Base-by-base conservation (phyloP, 2,888 invertebrate species). In the Gortyna flavago region DNA sequence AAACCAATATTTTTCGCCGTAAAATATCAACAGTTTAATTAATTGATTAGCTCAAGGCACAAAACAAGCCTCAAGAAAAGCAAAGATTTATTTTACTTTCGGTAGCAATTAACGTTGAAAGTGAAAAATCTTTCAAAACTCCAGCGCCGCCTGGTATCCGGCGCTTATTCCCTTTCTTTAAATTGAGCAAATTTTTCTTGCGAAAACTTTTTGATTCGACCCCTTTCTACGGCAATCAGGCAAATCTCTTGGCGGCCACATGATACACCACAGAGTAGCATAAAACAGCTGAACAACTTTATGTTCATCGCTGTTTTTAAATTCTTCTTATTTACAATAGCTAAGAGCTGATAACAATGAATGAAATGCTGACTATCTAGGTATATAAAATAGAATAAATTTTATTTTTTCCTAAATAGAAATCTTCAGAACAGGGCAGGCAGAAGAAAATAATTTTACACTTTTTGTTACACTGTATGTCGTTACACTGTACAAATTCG, bases 61-160 rank as follows among this genome's bases (percentile, higher is more conserved):
- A 88, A 91, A 94, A 94, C 94, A 95, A 94, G 92, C 93, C 93
- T 91, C 93, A 92, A 92, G 92, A 92, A 93, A 93, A 92, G 93
- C 92, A 94, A 92, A 95, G 95, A 95, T 96, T 96, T 95, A 96
- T 96, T 96, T 95, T 94, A 95, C 95, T 96, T 92, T 95, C 91
- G 89, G 91, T 94, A 93, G 93, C 95, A 96, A 96, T 96, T 96
- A 96, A 95, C 92, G 94, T 93, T 94, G 95, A 94, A 94, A 96
- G 95, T 96, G 96, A 96, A 96, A 96, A 96, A 96, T 96, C 95
- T 95, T 93, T 92, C 91, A 85, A 93, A 95, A 95, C 92, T 95
- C 94, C 87, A 89, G 89, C 90, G 89, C 91, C 91, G 92, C 80
- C 78, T 91, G 87, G 85, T 90, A 91, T 93, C 89, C 91, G 92